phyloP scores from a whole-genome alignment of 1,140 invertebrate species.

The Asobara japonica region DNA sequence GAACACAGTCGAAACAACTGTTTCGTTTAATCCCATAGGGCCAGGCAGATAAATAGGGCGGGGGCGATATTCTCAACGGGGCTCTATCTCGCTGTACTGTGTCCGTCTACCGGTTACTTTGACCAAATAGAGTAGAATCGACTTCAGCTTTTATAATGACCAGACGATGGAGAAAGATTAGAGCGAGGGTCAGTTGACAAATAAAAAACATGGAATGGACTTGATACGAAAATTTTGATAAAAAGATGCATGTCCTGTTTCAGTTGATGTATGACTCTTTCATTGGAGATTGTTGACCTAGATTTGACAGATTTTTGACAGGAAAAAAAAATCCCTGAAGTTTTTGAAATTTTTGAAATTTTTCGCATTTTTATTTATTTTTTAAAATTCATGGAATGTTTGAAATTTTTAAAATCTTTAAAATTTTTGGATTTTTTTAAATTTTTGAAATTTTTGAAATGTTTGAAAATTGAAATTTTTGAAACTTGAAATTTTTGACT shows the following conservation, averaged over 20 bases:
- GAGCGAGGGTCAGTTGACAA: neutral
- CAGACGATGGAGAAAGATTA: conserved; percentile 1
- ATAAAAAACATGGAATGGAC: neutral
- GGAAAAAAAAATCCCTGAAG: too few relatives aligned
- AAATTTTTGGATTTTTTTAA: too few relatives aligned
- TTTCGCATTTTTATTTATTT: too few relatives aligned
- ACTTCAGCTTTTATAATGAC: neutral
- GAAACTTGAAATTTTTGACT: too few relatives aligned
- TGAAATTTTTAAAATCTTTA: too few relatives aligned
- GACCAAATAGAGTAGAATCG: neutral
- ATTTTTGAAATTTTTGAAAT: too few relatives aligned
- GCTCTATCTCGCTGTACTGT: neutral
- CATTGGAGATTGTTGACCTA: too few relatives aligned
- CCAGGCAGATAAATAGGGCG: neutral
- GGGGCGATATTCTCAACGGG: conserved; percentile 10
- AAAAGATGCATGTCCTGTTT: neutral
- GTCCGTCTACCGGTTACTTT: neutral
- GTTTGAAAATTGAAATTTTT: too few relatives aligned
- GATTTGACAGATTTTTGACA: too few relatives aligned
- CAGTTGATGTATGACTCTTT: too few relatives aligned
- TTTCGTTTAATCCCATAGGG: conserved; percentile 3
- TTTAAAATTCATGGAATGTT: too few relatives aligned
- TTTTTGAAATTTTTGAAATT: too few relatives aligned
- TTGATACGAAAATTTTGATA: neutral
- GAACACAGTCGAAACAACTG: neutral